phyloP scores from a whole-genome alignment of 2,888 invertebrate species.

The Drosophila eohydei region DNA sequence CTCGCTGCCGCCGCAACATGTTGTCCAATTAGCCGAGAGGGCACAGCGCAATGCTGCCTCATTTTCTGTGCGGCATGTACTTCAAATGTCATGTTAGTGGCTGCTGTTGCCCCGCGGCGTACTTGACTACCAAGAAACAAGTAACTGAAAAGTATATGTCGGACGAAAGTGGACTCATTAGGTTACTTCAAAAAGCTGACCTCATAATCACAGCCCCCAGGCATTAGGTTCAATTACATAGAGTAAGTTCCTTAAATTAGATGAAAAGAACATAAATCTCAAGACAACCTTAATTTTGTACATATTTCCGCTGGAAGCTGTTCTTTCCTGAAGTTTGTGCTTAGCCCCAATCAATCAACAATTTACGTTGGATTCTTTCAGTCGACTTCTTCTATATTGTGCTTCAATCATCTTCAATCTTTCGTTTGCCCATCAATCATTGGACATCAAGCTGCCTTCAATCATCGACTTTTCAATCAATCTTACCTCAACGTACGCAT shows the following conservation, averaged over 20 bases:
- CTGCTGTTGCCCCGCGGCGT: constrained; percentile 23
- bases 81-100: constrained; percentile 53
- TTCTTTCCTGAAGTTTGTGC: neutral
- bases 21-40: constrained; percentile 68
- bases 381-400: neutral
- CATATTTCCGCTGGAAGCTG: constrained; percentile 4
- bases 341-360: neutral
- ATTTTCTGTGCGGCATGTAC: constrained; percentile 43
- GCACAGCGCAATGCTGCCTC: constrained; percentile 25
- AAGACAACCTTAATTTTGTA: constrained; percentile 4
- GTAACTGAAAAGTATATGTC: constrained; percentile 46
- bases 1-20: constrained; percentile 38
- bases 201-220: constrained; percentile 33
- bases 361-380: neutral
- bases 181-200: constrained; percentile 56
- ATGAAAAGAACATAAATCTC: constrained; percentile 14
- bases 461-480: neutral
- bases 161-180: constrained; percentile 50
- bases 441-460: neutral
- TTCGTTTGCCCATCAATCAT: neutral
- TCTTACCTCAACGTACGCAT: neutral
- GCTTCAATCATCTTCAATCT: neutral
- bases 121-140: neutral
- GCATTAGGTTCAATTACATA: constrained; percentile 41
- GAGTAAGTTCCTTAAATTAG: constrained; percentile 11